Percentiles rank a stretch among this genome's conserved stretches.
These are phyloP conservation scores for Platycheirus rosarum DNA, from an alignment of 2,888 invertebrate genomes.

Conservation along the genomic window DNA sequence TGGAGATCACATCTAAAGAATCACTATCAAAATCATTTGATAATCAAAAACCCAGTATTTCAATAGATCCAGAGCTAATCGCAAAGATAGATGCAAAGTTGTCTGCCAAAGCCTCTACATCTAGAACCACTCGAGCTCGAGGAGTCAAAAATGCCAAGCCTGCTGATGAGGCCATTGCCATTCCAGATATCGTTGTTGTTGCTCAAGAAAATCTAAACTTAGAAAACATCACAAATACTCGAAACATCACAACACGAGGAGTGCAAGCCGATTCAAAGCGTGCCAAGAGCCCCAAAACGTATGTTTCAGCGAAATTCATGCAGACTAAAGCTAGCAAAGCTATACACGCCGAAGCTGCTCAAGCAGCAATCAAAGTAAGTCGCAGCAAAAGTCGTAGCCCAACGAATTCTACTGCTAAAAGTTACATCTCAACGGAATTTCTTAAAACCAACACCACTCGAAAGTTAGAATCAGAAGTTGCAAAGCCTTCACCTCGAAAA, in stretches of 20 bases:
- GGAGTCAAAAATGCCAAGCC: not conserved
- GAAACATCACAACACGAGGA: conserved; percentile 13
- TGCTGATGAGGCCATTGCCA: conserved; percentile 60
- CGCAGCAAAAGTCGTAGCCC: conserved; percentile 64
- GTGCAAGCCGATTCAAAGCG: conserved; percentile 65
- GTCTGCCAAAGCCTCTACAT: not conserved
- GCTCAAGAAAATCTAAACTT: conserved; percentile 50
- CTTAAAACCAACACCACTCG: conserved; percentile 18
- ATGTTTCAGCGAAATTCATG: conserved; percentile 78
- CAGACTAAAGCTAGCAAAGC: conserved; percentile 74
- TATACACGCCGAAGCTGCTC: not conserved
- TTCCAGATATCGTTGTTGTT: conserved; percentile 77
- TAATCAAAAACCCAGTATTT: conserved; percentile 46
- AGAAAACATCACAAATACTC: conserved; percentile 67
- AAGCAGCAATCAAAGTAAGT: conserved; percentile 3
- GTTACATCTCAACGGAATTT: conserved; percentile 29
- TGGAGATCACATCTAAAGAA: not conserved
- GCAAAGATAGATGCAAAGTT: not conserved
- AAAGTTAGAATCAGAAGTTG: conserved; percentile 57
- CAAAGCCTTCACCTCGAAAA: conserved; percentile 57
- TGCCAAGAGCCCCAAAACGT: conserved; percentile 79
- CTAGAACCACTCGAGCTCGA: conserved; percentile 1
- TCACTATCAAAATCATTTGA: conserved; percentile 44
- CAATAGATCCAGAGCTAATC: conserved; percentile 3
- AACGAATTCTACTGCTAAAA: not conserved